phyloP scores from a whole-genome alignment of 2,113 vertebrate species.

The Cololabis saira region DNA sequence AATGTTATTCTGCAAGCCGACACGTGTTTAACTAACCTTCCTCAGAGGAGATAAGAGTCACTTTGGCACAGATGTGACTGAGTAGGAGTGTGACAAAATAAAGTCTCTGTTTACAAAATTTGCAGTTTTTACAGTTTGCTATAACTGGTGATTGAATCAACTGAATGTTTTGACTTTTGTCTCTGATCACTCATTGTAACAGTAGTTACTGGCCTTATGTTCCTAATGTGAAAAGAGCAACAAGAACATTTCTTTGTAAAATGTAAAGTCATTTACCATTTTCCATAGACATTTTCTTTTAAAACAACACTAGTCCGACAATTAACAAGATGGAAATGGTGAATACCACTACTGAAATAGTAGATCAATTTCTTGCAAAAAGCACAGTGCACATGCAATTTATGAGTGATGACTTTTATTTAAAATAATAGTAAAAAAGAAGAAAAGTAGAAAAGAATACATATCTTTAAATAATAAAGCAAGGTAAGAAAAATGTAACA shows the following conservation, averaged over 20 bases:
- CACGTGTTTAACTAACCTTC: background rate
- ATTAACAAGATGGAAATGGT: too few relatives aligned
- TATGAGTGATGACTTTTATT: slow-evolving; percentile 64
- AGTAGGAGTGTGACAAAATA: background rate
- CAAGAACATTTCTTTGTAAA: too few relatives aligned
- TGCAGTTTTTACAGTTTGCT: too few relatives aligned
- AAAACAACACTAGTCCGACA: too few relatives aligned
- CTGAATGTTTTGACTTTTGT: too few relatives aligned
- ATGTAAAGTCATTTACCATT: too few relatives aligned
- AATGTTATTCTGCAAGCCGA: background rate
- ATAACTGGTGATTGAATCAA: too few relatives aligned
- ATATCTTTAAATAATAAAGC: slow-evolving; percentile 63
- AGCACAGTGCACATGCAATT: background rate
- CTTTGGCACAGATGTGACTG: background rate
- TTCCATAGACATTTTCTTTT: too few relatives aligned
- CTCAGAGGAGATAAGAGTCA: background rate
- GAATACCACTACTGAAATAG: background rate
- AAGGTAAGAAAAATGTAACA: slow-evolving; percentile 72
- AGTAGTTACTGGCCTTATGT: too few relatives aligned
- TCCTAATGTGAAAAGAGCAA: too few relatives aligned
- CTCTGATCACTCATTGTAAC: too few relatives aligned
- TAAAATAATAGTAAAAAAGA: slow-evolving; percentile 52
- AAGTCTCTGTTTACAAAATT: too few relatives aligned
- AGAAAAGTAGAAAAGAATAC: slow-evolving; percentile 10
- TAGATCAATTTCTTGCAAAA: slow-evolving; percentile 8